These are phyloP conservation scores for Dromiciops gliroides DNA, from an alignment of 2,113 vertebrate genomes.

Conservation along the genomic window DNA sequence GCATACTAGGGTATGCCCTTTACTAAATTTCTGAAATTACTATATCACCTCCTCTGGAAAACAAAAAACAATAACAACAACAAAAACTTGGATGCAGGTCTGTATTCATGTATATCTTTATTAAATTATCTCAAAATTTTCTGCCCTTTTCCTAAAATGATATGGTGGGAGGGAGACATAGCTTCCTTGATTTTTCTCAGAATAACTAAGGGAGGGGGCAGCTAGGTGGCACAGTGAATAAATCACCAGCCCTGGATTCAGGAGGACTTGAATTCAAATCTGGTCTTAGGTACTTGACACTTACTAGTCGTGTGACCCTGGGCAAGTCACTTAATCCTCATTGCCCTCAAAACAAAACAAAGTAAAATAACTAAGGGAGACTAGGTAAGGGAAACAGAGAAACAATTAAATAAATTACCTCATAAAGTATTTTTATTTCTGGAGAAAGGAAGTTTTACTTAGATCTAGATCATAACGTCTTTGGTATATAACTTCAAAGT, in stretches of 20 bases:
- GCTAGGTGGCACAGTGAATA: too few species aligned
- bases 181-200: neutral
- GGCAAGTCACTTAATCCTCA: too few species aligned
- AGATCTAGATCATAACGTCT: neutral
- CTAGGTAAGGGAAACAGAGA: constrained; percentile 23
- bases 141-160: too few species aligned
- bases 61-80: too few species aligned
- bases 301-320: too few species aligned
- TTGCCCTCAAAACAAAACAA: too few species aligned
- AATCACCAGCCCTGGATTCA: too few species aligned
- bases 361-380: constrained; percentile 23
- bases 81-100: constrained; percentile 1
- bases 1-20: too few species aligned
- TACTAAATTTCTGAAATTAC: too few species aligned
- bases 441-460: constrained; percentile 27
- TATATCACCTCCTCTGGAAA: neutral
- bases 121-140: constrained; percentile 18
- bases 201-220: constrained; percentile 19
- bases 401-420: neutral
- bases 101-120: neutral
- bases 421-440: constrained; percentile 24
- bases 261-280: too few species aligned
- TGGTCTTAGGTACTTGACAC: too few species aligned
- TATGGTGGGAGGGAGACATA: too few species aligned
- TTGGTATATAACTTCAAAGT: constrained; percentile 20